Evolutionary conservation across 2,797 vertebrate species (phyloP).

Genomic region (Pseudomugil gertrudae): DNA sequence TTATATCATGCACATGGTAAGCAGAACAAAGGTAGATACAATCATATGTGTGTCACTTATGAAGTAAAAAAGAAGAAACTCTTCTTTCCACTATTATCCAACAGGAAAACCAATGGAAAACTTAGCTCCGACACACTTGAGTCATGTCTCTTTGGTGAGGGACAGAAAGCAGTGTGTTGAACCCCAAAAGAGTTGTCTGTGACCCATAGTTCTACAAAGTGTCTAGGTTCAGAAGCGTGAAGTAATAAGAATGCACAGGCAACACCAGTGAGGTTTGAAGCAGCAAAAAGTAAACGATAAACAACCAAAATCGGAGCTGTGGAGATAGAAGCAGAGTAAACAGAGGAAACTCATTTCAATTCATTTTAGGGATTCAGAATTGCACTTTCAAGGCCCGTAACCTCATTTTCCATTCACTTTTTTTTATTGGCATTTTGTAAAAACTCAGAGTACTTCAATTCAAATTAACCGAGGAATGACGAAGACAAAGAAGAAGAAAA

Average conservation of each 20-base stretch:
- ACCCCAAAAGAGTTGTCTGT: slow-evolving; percentile 20
- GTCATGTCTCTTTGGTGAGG: slow-evolving; percentile 28
- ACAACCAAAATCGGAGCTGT: slow-evolving; percentile 14
- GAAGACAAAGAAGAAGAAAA: background rate
- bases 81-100: slow-evolving; percentile 19
- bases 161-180: slow-evolving; percentile 27
- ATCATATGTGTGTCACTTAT: slow-evolving; percentile 50
- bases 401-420: background rate
- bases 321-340: slow-evolving; percentile 19
- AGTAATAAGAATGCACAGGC: slow-evolving; percentile 20
- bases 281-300: slow-evolving; percentile 33
- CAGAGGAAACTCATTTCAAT: slow-evolving; percentile 15
- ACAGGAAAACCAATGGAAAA: slow-evolving; percentile 38
- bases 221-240: slow-evolving; percentile 20
- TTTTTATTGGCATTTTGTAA: background rate
- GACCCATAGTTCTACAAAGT: slow-evolving; percentile 17
- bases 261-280: slow-evolving; percentile 11
- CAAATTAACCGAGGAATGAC: slow-evolving; percentile 21
- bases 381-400: slow-evolving; percentile 19
- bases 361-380: slow-evolving; percentile 16
- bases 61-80: slow-evolving; percentile 25
- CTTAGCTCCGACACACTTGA: slow-evolving; percentile 38
- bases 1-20: slow-evolving; percentile 36
- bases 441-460: background rate
- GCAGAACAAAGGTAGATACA: slow-evolving; percentile 47